phyloP scores from a whole-genome alignment of 2,888 invertebrate genomes.

The Watsonalla cultraria region DNA sequence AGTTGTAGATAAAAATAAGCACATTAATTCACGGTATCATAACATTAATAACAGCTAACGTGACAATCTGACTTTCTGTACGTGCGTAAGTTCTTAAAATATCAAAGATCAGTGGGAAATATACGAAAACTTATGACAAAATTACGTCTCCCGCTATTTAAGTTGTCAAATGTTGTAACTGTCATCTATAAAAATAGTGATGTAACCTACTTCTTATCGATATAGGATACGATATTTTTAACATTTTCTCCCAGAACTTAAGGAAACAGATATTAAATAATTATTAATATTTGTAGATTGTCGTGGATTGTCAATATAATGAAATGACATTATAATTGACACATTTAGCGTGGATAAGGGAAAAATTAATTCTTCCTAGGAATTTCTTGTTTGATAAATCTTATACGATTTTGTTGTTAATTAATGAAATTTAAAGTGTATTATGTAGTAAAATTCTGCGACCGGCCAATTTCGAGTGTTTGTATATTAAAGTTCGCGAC shows the following conservation, averaged over 20 bases:
- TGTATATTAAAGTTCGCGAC: not conserved
- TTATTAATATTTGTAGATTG: not conserved
- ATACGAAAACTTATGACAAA: constrained; percentile 3
- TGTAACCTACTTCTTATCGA: not conserved
- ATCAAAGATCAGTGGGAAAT: too few species aligned
- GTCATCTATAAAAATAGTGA: not conserved
- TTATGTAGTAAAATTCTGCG: not conserved
- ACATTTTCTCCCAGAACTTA: not conserved
- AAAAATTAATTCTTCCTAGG: too few species aligned
- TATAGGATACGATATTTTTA: not conserved
- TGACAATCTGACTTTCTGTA: too few species aligned
- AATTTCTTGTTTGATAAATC: too few species aligned
- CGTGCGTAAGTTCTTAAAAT: too few species aligned
- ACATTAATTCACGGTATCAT: too few species aligned
- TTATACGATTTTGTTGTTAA: too few species aligned
- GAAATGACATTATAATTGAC: too few species aligned
- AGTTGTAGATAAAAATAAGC: too few species aligned
- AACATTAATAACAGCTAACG: too few species aligned
- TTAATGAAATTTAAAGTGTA: not conserved
- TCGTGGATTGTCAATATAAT: not conserved
- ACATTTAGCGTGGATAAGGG: too few species aligned
- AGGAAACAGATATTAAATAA: not conserved
- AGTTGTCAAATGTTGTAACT: constrained; percentile 4
- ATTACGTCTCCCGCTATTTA: constrained; percentile 8
- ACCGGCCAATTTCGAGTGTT: not conserved